Evolutionary conservation across 1,140 invertebrate genomes (phyloP).

Genomic region (Trypoxylus dichotomus): DNA sequence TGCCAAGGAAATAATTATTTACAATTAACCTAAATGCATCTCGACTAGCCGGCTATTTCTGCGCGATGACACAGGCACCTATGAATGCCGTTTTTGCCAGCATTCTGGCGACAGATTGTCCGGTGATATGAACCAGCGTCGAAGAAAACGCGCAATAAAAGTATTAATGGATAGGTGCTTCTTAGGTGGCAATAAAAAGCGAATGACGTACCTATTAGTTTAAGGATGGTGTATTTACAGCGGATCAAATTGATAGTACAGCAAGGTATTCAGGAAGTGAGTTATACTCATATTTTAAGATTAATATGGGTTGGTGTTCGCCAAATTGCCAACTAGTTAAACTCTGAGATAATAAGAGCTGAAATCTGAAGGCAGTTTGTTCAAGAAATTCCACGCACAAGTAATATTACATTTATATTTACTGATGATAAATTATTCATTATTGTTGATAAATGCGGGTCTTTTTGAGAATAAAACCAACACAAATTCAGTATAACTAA

Average conservation of each 20-base stretch:
- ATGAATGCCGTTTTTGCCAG: background rate
- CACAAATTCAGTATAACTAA: too few relatives aligned
- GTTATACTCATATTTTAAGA: too few relatives aligned
- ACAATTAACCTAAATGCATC: conserved; percentile 25
- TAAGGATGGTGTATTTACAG: background rate
- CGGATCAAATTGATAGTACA: background rate
- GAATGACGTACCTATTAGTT: background rate
- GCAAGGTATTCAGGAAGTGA: too few relatives aligned
- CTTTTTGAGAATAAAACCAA: too few relatives aligned
- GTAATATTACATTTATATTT: too few relatives aligned
- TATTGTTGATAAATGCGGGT: too few relatives aligned
- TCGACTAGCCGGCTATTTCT: background rate
- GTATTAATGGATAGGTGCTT: background rate
- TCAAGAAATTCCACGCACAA: too few relatives aligned
- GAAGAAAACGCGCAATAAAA: background rate
- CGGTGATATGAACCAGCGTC: background rate
- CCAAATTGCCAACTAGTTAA: background rate
- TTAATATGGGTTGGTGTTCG: background rate
- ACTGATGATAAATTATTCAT: too few relatives aligned
- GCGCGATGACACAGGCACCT: background rate
- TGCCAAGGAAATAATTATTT: conserved; percentile 32
- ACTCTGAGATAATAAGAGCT: background rate
- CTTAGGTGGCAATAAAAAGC: background rate
- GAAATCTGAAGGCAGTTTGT: too few relatives aligned
- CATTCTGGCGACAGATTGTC: background rate